Base-by-base conservation (phyloP, 1,140 invertebrate genomes). In the Melipona quadrifasciata region DNA sequence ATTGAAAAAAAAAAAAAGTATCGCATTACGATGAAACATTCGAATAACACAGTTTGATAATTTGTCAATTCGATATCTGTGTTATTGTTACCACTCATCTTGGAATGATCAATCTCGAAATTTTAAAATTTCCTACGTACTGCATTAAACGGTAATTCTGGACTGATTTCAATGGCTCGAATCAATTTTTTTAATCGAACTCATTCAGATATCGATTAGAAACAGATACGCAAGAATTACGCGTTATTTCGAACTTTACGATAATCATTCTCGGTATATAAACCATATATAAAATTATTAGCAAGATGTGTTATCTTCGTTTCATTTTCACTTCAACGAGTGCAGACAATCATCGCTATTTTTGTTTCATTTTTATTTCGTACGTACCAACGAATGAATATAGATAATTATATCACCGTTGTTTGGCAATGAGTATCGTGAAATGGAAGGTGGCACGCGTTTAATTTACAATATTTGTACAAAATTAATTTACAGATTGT, bases 91-190 rank as follows among this genome's bases (percentile, higher is more conserved):
- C 14, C 6, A 27, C 17, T 39, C 27, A 67, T 57, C 47, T 70
- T 10, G 6, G 3, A 24, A 10, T 53, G 82, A 79, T 79, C 72
- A 76, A 76, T 19, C 67, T 65, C n/a, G 24, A 57, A 79, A 84
- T 55, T 84, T 79, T 8, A 1, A 39, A 78, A 79, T 76, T 84
- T 64, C 5, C 64, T 31, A 34, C 73, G 21, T 24, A 31, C 51
- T 16, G 73, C 21, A 61, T 57, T 82, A 65, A 74, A 65, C 58
- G 27, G 65, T 79, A 76, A 79, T 79, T 79, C 75, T 79, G 57
- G 64, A n/a, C 57, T 67, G 24, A 72, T 64, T 64, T 47, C 82
- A 64, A 55, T 72, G 27, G 67, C 27, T 17, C 8, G 51, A 47
- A 84, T 79, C 55, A 76, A 84, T 19, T 68, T 11, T 3, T 61